Evolutionary conservation across 30 jellyfish, hydroid and myxozoan genomes (phyloP).

Genomic region (Aurelia sp.): DNA sequence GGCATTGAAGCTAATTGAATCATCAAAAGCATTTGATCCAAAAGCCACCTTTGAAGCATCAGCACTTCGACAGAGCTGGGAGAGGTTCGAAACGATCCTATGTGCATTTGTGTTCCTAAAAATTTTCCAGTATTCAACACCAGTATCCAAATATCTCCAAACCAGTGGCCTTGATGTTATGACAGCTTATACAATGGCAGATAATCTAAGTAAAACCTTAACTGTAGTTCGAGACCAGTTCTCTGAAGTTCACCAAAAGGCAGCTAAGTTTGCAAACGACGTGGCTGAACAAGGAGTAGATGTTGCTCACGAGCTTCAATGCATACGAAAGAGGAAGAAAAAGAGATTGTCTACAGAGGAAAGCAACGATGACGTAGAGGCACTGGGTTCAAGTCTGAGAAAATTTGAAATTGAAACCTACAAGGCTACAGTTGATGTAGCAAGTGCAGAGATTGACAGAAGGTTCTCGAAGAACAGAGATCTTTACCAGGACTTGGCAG

Average conservation of each 20-base stretch:
- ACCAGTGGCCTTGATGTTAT: constrained; percentile 31
- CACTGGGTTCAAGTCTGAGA: constrained; percentile 22
- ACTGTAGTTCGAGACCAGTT: constrained; percentile 15
- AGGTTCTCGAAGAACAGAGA: constrained; percentile 53
- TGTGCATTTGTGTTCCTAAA: constrained; percentile 29
- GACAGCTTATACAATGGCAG: constrained; percentile 46
- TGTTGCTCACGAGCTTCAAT: constrained; percentile 2
- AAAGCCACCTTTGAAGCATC: constrained; percentile 29
- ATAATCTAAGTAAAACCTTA: constrained; percentile 17
- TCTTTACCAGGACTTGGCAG: constrained; percentile 23
- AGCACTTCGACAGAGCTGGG: constrained; percentile 34
- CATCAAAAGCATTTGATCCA: constrained; percentile 18
- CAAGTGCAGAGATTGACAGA: constrained; percentile 54
- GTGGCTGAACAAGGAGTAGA: constrained; percentile 35
- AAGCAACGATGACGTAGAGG: constrained; percentile 32
- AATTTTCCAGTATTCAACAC: constrained; percentile 49
- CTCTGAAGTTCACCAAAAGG: constrained; percentile 40
- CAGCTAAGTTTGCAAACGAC: constrained; percentile 45
- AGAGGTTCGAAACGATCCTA: constrained; percentile 35
- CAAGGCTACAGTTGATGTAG: constrained; percentile 55
- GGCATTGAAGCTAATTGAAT: not conserved
- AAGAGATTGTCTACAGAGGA: constrained; percentile 37
- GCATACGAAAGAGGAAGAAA: constrained; percentile 18
- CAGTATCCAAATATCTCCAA: constrained; percentile 41
- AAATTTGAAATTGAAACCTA: constrained; percentile 30